Evolutionary conservation across 2,113 vertebrate species (phyloP), one percentile per base, ranked within the genome.

Genomic region (Pan troglodytes): DNA sequence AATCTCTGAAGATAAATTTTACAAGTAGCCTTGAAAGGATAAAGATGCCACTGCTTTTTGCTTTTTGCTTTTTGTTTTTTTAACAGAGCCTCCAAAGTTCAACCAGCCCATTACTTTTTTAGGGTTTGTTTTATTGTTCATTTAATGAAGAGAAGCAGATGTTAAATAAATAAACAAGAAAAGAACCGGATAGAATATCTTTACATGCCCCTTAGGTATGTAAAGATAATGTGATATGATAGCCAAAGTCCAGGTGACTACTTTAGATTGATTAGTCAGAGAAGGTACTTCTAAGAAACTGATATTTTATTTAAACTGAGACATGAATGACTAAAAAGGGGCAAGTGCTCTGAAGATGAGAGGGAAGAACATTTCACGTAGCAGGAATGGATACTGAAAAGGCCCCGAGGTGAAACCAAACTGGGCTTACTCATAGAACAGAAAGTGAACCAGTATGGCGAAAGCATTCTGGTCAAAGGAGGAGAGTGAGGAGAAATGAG

Each of bases 1-100:
- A 93, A 45, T 83, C 67, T 89, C 57, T 88, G 16, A 72, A 95
- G 88, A 40, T 82, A 67, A 88, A 85, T 83, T 89, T 90, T 80
- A n/a, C 35, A 75, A 48, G 52, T 50, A 73, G 18, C 17, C 16
- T 89, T 73, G 27, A 20, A 73, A 79, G 1, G 32, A 23, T 57
- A 68, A 88, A 92, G 43, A 59, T 84, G 23, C 12, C 35, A 80
- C 40, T 75, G 20, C 20, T 84, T 75, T 64, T 30, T 75, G 20
- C 20, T 84, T 75, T 64, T 30, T 64, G 61, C 61, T 68, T 32
- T 68, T 35, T 68, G 27, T 68, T 68, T 68, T 68, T 68, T 18
- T 88, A 72, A 68, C 5, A 82, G 23, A 89, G 14, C 9, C 57
- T 96, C 84, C 45, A 68, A 73, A 89, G 12, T 70, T 76, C 18